Base-by-base conservation (phyloP, 2,888 invertebrate genomes). In the Hylaea fasciaria region DNA sequence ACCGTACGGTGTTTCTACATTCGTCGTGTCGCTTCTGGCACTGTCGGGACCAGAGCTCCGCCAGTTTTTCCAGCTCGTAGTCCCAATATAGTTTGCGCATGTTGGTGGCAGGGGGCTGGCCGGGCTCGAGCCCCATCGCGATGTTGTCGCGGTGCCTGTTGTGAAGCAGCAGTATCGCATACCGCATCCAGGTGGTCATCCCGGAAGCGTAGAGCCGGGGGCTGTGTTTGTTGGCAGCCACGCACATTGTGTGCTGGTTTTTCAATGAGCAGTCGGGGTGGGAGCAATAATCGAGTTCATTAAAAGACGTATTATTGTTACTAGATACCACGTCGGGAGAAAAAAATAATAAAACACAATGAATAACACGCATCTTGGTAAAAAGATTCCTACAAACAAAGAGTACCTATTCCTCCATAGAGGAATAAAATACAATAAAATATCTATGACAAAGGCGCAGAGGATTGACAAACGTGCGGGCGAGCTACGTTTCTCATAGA, bases 81-180 rank as follows among this genome's bases (percentile, higher is more conserved):
- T 93, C 93, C 93, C 93, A 93, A 64, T 91, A 92, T 85, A 93
- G 82, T 70, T 93, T 91, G 8, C 91, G 85, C 93, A 93, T 93
- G 65, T 93, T 92, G 2, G 87, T 77, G 0, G 93, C 93, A 0
- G 89, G 82, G 0, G 93, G 93, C 68, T 93, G 93, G 0, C 89
- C 91, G 0, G 90, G 83, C 63, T 92, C 89, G 29, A 89, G 72
- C 0, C 92, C 93, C 85, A 88, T 82, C 0, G 93, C 93, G 43
- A 93, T 85, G 61, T 87, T 87, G 65, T 93, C 91, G 52, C 93
- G 81, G 51, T 92, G 85, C 40, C 90, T 80, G 70, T 93, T 93
- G 64, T 93, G 92, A 22, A 92, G 69, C 45, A 89, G 68, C 12
- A 92, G 66, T 32, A 91, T 79, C 69, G 91, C 90, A 65, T 87